These are phyloP conservation scores for Phaonia tiefii DNA, from an alignment of 2,888 invertebrate genomes.

Conservation along the genomic window DNA sequence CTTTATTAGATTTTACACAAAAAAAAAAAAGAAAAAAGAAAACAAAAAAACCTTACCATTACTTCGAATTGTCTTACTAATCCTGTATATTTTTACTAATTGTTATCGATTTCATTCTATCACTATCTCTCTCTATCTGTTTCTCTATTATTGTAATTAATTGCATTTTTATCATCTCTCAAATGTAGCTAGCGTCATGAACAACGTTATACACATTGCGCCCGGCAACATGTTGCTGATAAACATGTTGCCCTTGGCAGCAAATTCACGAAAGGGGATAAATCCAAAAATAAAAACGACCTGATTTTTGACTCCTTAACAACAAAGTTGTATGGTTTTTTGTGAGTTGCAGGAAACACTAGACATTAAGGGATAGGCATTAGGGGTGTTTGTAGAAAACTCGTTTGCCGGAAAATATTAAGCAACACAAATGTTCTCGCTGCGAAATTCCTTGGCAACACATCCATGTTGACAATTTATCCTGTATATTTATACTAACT, in stretches of 20 bases:
- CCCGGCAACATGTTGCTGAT: conserved; percentile 1
- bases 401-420: too few relatives aligned
- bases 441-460: too few relatives aligned
- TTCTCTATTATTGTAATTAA: not conserved
- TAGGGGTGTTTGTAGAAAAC: too few relatives aligned
- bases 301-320: conserved; percentile 25
- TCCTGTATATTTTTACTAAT: not conserved
- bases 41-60: too few relatives aligned
- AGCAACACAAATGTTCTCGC: too few relatives aligned
- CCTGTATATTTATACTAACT: not conserved
- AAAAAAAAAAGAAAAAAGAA: not conserved
- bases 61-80: not conserved
- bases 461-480: not conserved
- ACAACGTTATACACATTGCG: conserved; percentile 1
- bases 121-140: not conserved
- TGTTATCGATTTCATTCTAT: not conserved
- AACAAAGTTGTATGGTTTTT: not conserved
- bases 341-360: too few relatives aligned
- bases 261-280: not conserved
- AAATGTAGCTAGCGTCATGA: conserved; percentile 1
- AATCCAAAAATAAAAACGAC: conserved; percentile 37
- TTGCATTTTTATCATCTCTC: conserved; percentile 21
- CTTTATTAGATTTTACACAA: too few relatives aligned
- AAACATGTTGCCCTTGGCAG: conserved; percentile 4
- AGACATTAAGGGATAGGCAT: too few relatives aligned